These are phyloP conservation scores for Tridacna gigas DNA, from an alignment of 2,888 invertebrate genomes.

Conservation along the genomic window DNA sequence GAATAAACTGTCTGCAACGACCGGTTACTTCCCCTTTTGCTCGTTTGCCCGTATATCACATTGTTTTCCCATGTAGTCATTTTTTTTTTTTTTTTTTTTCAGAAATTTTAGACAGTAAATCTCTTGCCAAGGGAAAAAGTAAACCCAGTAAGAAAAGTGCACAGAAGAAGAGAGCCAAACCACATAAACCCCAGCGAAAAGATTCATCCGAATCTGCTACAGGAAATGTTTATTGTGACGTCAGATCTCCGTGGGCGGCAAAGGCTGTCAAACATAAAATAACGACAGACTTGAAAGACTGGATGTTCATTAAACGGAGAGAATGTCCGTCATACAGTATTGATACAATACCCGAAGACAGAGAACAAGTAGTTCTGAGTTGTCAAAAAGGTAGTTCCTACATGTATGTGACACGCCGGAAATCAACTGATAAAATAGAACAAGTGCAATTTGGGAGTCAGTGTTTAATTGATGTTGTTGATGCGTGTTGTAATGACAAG, in stretches of 20 bases:
- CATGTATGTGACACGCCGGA: not conserved
- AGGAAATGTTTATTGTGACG: not conserved
- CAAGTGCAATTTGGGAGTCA: constrained; percentile 28
- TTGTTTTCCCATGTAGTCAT: too few relatives aligned
- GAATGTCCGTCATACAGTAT: constrained; percentile 1
- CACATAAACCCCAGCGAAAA: too few relatives aligned
- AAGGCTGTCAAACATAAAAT: not conserved
- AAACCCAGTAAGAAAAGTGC: too few relatives aligned
- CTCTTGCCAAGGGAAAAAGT: too few relatives aligned
- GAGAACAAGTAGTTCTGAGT: constrained; percentile 7
- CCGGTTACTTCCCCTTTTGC: too few relatives aligned
- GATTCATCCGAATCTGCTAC: too few relatives aligned
- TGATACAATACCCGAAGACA: not conserved
- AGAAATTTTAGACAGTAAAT: too few relatives aligned
- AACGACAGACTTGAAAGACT: constrained; percentile 15
- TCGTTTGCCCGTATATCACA: too few relatives aligned
- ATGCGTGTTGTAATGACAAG: constrained; percentile 38
- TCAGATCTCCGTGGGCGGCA: constrained; percentile 1
- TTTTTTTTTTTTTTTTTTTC: too few relatives aligned
- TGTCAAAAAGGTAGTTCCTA: not conserved
- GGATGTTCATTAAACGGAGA: not conserved
- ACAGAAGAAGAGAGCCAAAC: too few relatives aligned
- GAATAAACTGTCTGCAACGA: too few relatives aligned
- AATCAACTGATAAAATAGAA: not conserved
- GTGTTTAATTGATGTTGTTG: constrained; percentile 47